Evolutionary conservation across 2,888 invertebrate species (phyloP), one percentile per base, ranked within the genome.

Genomic region (Automeris io): DNA sequence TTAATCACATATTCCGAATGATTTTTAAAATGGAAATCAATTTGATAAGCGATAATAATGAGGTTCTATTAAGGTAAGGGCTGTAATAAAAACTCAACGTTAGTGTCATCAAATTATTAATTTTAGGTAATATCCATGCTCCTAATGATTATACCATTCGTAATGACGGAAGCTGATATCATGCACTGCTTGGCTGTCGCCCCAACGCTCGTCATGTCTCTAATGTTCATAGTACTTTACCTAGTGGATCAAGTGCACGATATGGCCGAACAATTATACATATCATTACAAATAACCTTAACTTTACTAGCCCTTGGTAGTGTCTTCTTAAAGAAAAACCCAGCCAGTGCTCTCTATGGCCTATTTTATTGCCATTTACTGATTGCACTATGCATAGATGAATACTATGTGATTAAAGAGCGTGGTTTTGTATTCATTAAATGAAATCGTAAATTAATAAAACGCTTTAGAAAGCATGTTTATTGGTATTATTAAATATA

Each of bases 81-180:
- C 26, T 37, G 12, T 33, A 38, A 18, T 34, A 25, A 23, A 5
- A 41, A n/a, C 33, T 24, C 37, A 35, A 31, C 33, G 38, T 43
- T 37, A 7, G 33, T 33, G 25, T 26, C 33, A 33, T 38, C 16
- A 49, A 51, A 54, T 70, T 63, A 66, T 83, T 79, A 66, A 64
- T 82, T 83, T 75, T 83, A 83, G 83, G 81, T 81, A 54, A 62
- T 83, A 58, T 71, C 85, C 54, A 50, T 83, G 71, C 54, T 79
- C 51, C 76, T 81, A 53, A 81, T 82, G 82, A 52, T 79, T 54
- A 54, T 79, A 43, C 82, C 83, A 49, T 78, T 79, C 57, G 43
- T 74, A 44, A 49, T 81, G 58, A 47, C 42, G 42, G 70, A 64
- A 33, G 61, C 71, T 35, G 66, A 62, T 34, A 45, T 57, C 37